Conservation (phyloP, 2,797 vertebrate species). For the Urophycis tenuis region DNA sequence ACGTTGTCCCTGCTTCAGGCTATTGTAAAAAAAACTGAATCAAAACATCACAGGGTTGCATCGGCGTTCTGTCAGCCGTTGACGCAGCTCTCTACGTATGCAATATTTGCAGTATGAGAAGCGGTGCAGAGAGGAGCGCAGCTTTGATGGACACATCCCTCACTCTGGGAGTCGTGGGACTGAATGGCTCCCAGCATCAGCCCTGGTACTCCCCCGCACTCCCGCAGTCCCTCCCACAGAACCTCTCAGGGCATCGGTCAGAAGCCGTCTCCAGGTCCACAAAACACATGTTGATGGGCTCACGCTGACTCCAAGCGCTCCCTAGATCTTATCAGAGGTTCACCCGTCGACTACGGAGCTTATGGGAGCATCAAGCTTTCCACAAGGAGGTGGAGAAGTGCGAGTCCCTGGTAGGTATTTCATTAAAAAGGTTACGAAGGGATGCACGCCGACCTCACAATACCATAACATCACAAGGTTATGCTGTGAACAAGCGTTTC, state of each 20-base stretch:
- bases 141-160: neutral
- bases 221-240: neutral
- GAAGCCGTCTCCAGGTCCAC: neutral
- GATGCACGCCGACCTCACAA: neutral
- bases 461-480: neutral
- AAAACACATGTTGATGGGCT: neutral
- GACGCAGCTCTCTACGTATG: neutral
- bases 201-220: neutral
- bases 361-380: neutral
- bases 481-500: neutral
- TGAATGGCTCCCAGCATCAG: neutral
- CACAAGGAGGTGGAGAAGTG: too few relatives aligned
- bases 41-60: neutral
- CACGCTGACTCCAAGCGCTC: neutral
- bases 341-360: neutral
- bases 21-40: conserved; percentile 5
- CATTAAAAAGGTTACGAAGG: neutral
- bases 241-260: neutral
- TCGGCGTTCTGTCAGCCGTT: neutral
- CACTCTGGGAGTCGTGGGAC: neutral
- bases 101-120: neutral
- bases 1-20: conserved; percentile 30
- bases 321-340: neutral
- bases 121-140: neutral
- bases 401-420: neutral